Evolutionary conservation across 2,888 invertebrate genomes (phyloP).

Genomic region (Drosophila stalkeri): DNA sequence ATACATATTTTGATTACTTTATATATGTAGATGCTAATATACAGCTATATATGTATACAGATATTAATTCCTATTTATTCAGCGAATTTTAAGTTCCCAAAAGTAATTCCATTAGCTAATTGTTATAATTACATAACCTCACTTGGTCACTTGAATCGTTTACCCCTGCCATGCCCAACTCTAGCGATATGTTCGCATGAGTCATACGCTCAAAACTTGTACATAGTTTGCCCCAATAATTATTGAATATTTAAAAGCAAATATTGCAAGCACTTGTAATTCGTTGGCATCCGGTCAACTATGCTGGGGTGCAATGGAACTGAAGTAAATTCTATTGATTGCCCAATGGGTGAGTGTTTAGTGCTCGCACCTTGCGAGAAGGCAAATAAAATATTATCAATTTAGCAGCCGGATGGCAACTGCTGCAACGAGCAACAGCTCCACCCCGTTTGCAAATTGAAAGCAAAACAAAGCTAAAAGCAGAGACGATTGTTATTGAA

Average conservation of each 20-base stretch:
- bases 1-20: too few relatives aligned
- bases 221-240: slow-evolving; percentile 25
- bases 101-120: too few relatives aligned
- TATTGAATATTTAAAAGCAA: slow-evolving; percentile 32
- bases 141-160: not conserved
- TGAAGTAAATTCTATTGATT: slow-evolving; percentile 12
- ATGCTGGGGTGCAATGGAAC: slow-evolving; percentile 35
- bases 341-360: not conserved
- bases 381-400: not conserved
- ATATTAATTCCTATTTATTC: too few relatives aligned
- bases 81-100: not conserved
- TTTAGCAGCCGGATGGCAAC: not conserved
- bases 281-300: slow-evolving; percentile 23
- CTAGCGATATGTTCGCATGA: slow-evolving; percentile 18
- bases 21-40: too few relatives aligned
- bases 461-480: slow-evolving; percentile 5
- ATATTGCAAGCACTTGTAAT: slow-evolving; percentile 34
- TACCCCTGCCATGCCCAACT: not conserved
- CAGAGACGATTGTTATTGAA: slow-evolving; percentile 28
- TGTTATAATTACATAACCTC: too few relatives aligned
- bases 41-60: too few relatives aligned
- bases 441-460: slow-evolving; percentile 10
- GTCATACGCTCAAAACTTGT: slow-evolving; percentile 11
- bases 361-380: slow-evolving; percentile 51
- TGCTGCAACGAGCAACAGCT: not conserved